Evolutionary conservation across 2,797 vertebrate genomes (phyloP).

Genomic region (Oreortyx pictus): DNA sequence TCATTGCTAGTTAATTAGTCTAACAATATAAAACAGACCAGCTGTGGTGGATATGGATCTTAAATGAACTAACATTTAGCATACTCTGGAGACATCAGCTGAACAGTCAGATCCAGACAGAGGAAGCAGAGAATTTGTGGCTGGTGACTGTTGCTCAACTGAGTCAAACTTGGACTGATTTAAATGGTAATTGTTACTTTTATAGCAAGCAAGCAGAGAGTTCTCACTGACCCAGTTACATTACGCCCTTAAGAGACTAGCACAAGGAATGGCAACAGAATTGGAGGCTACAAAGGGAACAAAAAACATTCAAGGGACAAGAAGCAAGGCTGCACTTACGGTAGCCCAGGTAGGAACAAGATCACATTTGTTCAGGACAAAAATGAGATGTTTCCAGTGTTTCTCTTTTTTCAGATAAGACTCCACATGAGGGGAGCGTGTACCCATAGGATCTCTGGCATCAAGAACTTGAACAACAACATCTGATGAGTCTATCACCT

Average conservation of each 20-base stretch:
- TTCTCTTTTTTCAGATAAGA: slow-evolving; percentile 96
- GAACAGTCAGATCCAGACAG: slow-evolving; percentile 23
- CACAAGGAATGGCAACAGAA: not conserved
- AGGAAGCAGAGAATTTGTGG: slow-evolving; percentile 44
- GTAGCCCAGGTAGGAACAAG: slow-evolving; percentile 98
- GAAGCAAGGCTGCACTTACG: slow-evolving; percentile 78
- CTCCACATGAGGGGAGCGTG: slow-evolving; percentile 94
- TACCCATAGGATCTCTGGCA: slow-evolving; percentile 94
- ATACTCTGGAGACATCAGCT: slow-evolving; percentile 14
- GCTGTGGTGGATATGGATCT: slow-evolving; percentile 30
- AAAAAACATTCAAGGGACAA: not conserved
- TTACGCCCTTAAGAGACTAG: not conserved
- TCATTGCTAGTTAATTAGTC: slow-evolving; percentile 57
- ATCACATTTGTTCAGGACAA: slow-evolving; percentile 98
- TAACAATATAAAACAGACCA: slow-evolving; percentile 59
- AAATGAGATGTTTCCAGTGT: slow-evolving; percentile 96
- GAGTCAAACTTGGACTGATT: slow-evolving; percentile 15
- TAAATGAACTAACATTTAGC: not conserved
- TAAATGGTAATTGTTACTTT: slow-evolving; percentile 13
- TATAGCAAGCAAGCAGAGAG: slow-evolving; percentile 23
- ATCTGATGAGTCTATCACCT: slow-evolving; percentile 98
- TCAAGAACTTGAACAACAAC: slow-evolving; percentile 97
- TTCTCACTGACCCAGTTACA: not conserved
- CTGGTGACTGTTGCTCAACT: not conserved
- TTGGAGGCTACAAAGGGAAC: not conserved